Conservation (phyloP, 2,888 invertebrate species). For the Nowickia ferox region DNA sequence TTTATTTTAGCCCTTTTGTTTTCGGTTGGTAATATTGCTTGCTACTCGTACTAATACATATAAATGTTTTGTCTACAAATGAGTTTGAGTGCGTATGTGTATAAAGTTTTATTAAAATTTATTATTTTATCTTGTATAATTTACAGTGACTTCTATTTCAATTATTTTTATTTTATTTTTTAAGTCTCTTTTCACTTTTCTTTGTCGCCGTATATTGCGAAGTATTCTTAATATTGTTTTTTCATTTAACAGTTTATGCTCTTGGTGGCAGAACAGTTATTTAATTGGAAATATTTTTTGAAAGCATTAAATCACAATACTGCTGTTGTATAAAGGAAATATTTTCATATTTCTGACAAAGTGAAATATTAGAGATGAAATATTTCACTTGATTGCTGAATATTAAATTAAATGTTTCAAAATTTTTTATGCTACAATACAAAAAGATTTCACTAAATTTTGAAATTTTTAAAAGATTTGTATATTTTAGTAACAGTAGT, state of each 20-base stretch:
- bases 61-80: conserved; percentile 1
- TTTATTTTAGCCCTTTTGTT: conserved; percentile 75
- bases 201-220: conserved; percentile 38
- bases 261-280: conserved; percentile 56
- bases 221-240: conserved; percentile 53
- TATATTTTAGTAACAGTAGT: too few species aligned
- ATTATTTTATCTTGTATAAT: conserved; percentile 74
- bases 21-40: conserved; percentile 52
- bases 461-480: too few species aligned
- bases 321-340: conserved; percentile 41
- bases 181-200: conserved; percentile 28
- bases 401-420: conserved; percentile 33
- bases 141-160: conserved; percentile 75
- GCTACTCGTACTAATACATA: conserved; percentile 13
- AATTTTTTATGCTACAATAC: background rate
- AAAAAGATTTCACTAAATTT: background rate
- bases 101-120: conserved; percentile 75
- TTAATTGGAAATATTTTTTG: conserved; percentile 66
- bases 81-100: conserved; percentile 24
- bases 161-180: conserved; percentile 72
- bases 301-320: conserved; percentile 69
- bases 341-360: conserved; percentile 63
- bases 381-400: conserved; percentile 32
- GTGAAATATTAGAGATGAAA: conserved; percentile 52
- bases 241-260: conserved; percentile 13